Evolutionary conservation across 2,797 vertebrate species (phyloP).

Genomic region (Sebastiscus albofasciatus): DNA sequence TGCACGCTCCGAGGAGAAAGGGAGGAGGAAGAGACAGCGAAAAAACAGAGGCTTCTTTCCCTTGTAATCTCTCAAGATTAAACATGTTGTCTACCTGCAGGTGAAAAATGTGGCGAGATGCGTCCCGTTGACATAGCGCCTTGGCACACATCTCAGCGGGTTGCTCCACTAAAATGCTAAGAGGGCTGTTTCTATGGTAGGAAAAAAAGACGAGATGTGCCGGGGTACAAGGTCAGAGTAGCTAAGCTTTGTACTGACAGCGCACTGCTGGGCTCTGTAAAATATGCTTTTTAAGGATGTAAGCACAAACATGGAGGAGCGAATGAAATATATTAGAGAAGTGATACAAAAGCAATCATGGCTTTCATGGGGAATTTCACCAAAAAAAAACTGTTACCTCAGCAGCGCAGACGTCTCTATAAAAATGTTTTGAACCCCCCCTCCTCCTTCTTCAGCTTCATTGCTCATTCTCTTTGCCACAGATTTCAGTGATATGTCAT

Average conservation of each 20-base stretch:
- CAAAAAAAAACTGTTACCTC: constrained; percentile 19
- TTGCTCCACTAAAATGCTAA: constrained; percentile 62
- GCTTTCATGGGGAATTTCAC: constrained; percentile 67
- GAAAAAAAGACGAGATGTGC: constrained; percentile 37
- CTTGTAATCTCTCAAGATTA: constrained; percentile 76
- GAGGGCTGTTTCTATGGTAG: constrained; percentile 33
- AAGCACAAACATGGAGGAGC: constrained; percentile 49
- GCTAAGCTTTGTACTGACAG: constrained; percentile 52
- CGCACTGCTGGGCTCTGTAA: constrained; percentile 25
- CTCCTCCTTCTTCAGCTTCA: constrained; percentile 20
- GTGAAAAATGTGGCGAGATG: constrained; percentile 62
- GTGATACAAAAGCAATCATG: constrained; percentile 60
- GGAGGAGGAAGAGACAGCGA: constrained; percentile 45
- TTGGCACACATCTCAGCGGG: constrained; percentile 51
- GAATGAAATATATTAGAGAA: constrained; percentile 41
- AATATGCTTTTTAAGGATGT: constrained; percentile 43
- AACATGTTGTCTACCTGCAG: constrained; percentile 74
- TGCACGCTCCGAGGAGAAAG: constrained; percentile 26
- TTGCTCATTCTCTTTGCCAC: constrained; percentile 41
- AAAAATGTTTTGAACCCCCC: constrained; percentile 13
- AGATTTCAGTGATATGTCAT: constrained; percentile 17
- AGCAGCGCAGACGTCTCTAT: constrained; percentile 2
- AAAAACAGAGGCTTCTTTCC: constrained; percentile 45
- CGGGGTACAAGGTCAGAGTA: constrained; percentile 45
- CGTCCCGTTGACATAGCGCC: constrained; percentile 59